A percentile compares a stretch with the other conserved stretches of the same genome.
Conservation (phyloP, 2,113 vertebrate genomes). For the Sinocyclocheilus anophthalmus region DNA sequence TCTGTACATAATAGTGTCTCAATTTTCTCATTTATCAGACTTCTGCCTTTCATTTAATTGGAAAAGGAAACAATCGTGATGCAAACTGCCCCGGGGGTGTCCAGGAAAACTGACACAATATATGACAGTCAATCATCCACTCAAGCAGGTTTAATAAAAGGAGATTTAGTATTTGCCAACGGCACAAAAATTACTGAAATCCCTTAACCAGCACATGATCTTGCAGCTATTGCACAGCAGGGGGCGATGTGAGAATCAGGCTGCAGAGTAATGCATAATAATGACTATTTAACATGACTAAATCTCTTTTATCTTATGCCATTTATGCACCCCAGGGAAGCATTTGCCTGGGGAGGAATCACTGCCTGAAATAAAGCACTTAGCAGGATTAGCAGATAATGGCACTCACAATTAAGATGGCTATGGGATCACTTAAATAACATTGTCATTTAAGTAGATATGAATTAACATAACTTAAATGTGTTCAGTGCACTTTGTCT, state of each 20-base stretch:
- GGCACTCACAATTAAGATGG: no score
- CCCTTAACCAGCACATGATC: background rate
- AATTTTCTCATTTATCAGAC: background rate
- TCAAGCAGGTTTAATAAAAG: background rate
- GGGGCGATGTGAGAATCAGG: background rate
- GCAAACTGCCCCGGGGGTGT: background rate
- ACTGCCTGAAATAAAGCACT: background rate
- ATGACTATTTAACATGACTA: background rate
- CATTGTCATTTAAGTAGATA: background rate
- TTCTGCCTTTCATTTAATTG: background rate
- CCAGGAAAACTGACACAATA: constrained; percentile 5
- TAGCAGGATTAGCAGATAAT: no score
- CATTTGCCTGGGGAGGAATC: background rate
- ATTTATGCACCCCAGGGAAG: background rate
- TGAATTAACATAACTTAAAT: background rate
- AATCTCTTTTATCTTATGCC: constrained; percentile 18
- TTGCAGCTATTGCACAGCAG: background rate
- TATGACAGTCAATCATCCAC: background rate
- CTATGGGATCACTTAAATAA: background rate
- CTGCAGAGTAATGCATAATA: background rate
- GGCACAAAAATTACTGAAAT: background rate
- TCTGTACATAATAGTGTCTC: background rate
- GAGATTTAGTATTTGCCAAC: background rate
- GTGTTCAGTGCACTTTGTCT: background rate
- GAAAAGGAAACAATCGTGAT: background rate